Conservation (phyloP, 1,140 invertebrate genomes). For the Conopomorpha cramerella region DNA sequence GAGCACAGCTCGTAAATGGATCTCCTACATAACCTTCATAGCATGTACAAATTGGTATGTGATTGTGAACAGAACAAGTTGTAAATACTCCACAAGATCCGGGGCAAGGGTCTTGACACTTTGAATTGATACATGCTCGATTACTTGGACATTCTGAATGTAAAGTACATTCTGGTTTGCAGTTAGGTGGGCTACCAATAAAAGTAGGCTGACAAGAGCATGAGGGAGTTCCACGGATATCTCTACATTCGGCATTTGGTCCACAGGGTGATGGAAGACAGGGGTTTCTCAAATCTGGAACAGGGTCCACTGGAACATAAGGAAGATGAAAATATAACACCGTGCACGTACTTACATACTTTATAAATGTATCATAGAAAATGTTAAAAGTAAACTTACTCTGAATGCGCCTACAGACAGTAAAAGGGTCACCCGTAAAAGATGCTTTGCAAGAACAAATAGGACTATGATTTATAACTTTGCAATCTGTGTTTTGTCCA, state of each 20-base stretch:
- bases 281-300: conserved; percentile 46
- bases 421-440: conserved; percentile 70
- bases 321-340: too few species aligned
- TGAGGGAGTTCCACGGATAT: conserved; percentile 63
- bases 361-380: conserved; percentile 38
- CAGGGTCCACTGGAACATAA: conserved; percentile 39
- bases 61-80: conserved; percentile 66
- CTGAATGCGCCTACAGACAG: conserved; percentile 59
- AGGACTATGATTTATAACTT: conserved; percentile 70
- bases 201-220: conserved; percentile 68
- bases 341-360: too few species aligned
- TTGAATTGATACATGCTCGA: conserved; percentile 67
- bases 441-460: conserved; percentile 67
- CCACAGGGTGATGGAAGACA: conserved; percentile 74
- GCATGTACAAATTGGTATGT: conserved; percentile 70
- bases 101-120: conserved; percentile 73
- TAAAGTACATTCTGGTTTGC: conserved; percentile 70
- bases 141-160: conserved; percentile 68
- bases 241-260: conserved; percentile 68
- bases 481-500: conserved; percentile 64
- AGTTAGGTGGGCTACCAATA: conserved; percentile 72
- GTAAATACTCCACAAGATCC: conserved; percentile 73
- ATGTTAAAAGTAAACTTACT: conserved; percentile 46
- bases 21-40: conserved; percentile 70
- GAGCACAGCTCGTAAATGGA: conserved; percentile 69